Conservation (phyloP, 2,797 vertebrate species). For the Meda fulgida region DNA sequence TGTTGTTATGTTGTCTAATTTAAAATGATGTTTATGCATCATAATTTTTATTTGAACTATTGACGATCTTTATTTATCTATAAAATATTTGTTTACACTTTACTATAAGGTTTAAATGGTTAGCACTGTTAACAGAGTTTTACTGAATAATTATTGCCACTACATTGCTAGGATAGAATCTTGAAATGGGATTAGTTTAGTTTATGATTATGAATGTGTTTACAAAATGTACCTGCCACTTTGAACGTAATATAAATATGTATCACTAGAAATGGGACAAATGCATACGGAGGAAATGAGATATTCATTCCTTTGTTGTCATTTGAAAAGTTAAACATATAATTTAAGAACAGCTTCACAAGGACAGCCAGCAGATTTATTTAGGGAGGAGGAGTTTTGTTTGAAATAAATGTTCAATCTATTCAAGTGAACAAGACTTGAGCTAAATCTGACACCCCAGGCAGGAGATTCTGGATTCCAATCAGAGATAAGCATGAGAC, state of each 20-base stretch:
- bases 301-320: constrained; percentile 14
- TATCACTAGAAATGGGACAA: not conserved
- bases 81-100: not conserved
- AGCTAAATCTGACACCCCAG: constrained; percentile 25
- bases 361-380: not conserved
- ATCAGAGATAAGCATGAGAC: constrained; percentile 43
- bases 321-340: not conserved
- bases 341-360: constrained; percentile 4
- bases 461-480: constrained; percentile 26
- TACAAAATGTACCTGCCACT: not conserved
- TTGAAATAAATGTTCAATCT: constrained; percentile 22
- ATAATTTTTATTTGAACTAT: not conserved
- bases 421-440: constrained; percentile 10
- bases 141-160: not conserved
- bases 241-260: not conserved
- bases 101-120: not conserved
- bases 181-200: not conserved
- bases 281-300: not conserved
- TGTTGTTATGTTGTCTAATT: too few species aligned
- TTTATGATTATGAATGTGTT: not conserved
- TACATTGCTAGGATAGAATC: not conserved
- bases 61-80: not conserved
- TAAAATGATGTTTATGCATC: not conserved
- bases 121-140: not conserved
- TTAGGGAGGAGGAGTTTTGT: not conserved